These are phyloP conservation scores for Sphyrna mokarran DNA, from an alignment of 2,113 vertebrate genomes.

Conservation along the genomic window DNA sequence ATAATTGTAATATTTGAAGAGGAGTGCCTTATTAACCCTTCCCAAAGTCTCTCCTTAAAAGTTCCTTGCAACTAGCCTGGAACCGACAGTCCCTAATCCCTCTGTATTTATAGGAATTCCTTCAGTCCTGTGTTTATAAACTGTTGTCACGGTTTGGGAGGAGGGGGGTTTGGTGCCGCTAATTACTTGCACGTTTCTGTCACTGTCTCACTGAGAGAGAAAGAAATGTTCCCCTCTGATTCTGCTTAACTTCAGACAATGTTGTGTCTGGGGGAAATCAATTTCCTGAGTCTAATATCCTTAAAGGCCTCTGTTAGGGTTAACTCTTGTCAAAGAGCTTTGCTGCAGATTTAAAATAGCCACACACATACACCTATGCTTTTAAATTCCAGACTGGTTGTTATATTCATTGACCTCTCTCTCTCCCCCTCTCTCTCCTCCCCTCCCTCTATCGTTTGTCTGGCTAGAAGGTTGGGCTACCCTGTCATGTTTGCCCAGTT, in stretches of 20 bases:
- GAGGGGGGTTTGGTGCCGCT: not conserved
- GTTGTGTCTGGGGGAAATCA: not conserved
- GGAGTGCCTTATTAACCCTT: not conserved
- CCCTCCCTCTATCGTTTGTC: not conserved
- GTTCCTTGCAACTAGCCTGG: not conserved
- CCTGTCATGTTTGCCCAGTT: not conserved
- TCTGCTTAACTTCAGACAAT: not conserved
- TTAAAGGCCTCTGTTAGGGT: not conserved
- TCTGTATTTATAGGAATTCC: not conserved
- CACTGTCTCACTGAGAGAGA: not conserved
- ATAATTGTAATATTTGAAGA: not conserved
- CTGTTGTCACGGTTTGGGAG: not conserved
- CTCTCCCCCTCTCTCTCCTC: not conserved
- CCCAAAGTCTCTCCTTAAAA: not conserved
- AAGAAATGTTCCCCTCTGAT: not conserved
- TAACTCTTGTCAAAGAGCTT: not conserved
- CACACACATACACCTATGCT: not conserved
- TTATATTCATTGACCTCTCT: not conserved
- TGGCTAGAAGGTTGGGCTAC: not conserved
- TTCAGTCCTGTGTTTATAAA: not conserved
- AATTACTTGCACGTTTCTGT: not conserved
- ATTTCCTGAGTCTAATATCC: not conserved
- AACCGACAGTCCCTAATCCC: not conserved
- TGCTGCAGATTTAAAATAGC: not conserved
- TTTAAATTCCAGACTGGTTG: not conserved